phyloP scores from a whole-genome alignment of 2,888 invertebrate genomes.

The Hermaeophaga mercurialis region DNA sequence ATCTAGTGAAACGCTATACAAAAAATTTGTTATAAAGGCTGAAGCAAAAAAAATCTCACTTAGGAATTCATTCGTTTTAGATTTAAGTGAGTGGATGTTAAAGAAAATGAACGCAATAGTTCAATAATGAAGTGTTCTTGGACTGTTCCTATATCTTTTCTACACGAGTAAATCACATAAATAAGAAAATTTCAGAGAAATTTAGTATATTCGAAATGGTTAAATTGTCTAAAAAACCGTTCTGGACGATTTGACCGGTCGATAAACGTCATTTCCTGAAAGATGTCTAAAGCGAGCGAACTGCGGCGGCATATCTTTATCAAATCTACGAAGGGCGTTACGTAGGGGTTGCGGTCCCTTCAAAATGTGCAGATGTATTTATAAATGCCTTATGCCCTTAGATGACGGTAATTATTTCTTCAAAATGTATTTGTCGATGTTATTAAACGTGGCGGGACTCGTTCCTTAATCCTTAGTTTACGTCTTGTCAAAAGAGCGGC shows the following conservation, averaged over 20 bases:
- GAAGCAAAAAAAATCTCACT: too few relatives aligned
- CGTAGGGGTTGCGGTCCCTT: constrained; percentile 33
- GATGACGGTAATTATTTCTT: constrained; percentile 34
- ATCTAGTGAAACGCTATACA: too few relatives aligned
- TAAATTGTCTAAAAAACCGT: too few relatives aligned
- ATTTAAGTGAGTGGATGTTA: too few relatives aligned
- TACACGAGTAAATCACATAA: too few relatives aligned
- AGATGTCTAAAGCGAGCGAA: constrained; percentile 24
- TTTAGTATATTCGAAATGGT: too few relatives aligned
- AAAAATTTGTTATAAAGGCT: too few relatives aligned
- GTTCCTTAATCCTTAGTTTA: constrained; percentile 3
- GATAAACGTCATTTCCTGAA: constrained; percentile 32
- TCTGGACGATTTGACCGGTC: constrained; percentile 32
- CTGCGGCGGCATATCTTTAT: constrained; percentile 26
- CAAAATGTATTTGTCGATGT: constrained; percentile 33
- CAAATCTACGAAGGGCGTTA: constrained; percentile 23
- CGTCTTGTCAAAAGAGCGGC: constrained; percentile 19
- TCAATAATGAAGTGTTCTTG: too few relatives aligned
- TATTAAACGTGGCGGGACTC: constrained; percentile 26
- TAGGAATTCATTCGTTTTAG: too few relatives aligned
- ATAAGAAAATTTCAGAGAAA: too few relatives aligned
- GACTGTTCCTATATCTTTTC: too few relatives aligned
- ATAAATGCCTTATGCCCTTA: constrained; percentile 33
- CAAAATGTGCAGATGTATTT: constrained; percentile 37
- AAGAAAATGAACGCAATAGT: too few relatives aligned